These are phyloP conservation scores for Vidua macroura DNA, from an alignment of 2,113 vertebrate species.

Conservation along the genomic window DNA sequence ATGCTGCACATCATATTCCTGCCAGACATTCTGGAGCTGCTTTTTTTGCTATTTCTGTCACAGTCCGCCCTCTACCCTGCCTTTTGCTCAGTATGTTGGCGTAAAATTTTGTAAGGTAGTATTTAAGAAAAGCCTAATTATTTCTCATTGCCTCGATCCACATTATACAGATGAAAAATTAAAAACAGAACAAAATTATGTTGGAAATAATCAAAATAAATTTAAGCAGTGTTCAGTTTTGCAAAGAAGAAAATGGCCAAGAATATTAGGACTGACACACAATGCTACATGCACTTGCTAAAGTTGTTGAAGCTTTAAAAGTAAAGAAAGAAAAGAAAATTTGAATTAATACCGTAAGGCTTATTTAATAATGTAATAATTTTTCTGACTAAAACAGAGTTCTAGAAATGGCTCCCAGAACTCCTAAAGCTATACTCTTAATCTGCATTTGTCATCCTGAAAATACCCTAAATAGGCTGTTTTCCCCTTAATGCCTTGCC, in stretches of 20 bases:
- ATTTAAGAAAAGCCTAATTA: not conserved
- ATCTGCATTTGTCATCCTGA: not conserved
- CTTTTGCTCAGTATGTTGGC: not conserved
- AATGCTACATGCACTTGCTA: not conserved
- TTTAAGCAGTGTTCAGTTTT: not conserved
- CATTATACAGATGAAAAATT: not conserved
- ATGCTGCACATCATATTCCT: not conserved
- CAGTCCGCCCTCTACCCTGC: not conserved
- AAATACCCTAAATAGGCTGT: not conserved
- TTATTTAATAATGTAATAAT: not conserved
- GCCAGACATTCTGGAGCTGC: not conserved
- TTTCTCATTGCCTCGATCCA: not conserved
- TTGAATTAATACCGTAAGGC: not conserved
- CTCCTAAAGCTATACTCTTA: not conserved
- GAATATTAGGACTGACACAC: not conserved
- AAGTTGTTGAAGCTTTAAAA: not conserved
- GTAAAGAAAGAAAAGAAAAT: not conserved
- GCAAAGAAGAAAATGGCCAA: not conserved
- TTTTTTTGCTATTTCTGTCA: conserved; percentile 26
- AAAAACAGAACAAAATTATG: not conserved
- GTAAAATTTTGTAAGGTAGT: not conserved
- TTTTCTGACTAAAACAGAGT: not conserved
- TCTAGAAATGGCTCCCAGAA: not conserved
- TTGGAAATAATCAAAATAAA: not conserved
- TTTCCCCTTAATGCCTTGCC: not conserved